These are phyloP conservation scores for Tenrec ecaudatus DNA, from an alignment of 2,113 vertebrate species.

Conservation along the genomic window DNA sequence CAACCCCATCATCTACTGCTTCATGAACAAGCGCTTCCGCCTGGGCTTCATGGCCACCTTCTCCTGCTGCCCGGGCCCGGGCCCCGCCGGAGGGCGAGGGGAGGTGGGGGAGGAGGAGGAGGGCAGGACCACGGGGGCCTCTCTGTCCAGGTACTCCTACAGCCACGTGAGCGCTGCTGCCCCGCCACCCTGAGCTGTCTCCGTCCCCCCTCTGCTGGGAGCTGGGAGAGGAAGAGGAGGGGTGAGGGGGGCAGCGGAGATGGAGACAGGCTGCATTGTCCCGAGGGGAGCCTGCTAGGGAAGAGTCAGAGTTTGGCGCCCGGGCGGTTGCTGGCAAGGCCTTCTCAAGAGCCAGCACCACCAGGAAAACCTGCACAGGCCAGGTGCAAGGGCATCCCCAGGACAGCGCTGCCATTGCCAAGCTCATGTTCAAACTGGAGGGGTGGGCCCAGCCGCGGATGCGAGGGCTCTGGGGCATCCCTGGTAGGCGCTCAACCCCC, in stretches of 20 bases:
- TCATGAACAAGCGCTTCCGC: slow-evolving; percentile 98
- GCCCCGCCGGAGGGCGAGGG: neutral
- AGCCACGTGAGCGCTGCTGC: slow-evolving; percentile 83
- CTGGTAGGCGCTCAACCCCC: neutral
- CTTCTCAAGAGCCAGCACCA: neutral
- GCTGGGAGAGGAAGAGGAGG: neutral
- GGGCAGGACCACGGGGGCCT: slow-evolving; percentile 87
- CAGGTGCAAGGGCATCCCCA: neutral
- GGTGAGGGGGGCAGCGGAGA: too few species aligned
- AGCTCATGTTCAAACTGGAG: neutral
- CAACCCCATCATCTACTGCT: slow-evolving; percentile 99
- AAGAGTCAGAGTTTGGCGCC: neutral
- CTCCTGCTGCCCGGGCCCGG: slow-evolving; percentile 85
- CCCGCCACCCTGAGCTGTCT: slow-evolving; percentile 85
- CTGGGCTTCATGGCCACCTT: slow-evolving; percentile 93
- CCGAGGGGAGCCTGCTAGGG: accelerated
- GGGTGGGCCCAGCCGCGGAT: neutral
- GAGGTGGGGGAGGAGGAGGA: slow-evolving; percentile 88
- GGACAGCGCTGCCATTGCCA: neutral
- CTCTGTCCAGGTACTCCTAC: slow-evolving; percentile 89
- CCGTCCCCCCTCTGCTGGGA: accelerated
- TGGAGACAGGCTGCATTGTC: neutral
- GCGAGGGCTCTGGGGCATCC: slow-evolving; percentile 20
- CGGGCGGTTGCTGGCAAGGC: neutral
- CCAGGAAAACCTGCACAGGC: neutral